Evolutionary conservation across 2,113 vertebrate species (phyloP).

Genomic region (Cheilinus undulatus): DNA sequence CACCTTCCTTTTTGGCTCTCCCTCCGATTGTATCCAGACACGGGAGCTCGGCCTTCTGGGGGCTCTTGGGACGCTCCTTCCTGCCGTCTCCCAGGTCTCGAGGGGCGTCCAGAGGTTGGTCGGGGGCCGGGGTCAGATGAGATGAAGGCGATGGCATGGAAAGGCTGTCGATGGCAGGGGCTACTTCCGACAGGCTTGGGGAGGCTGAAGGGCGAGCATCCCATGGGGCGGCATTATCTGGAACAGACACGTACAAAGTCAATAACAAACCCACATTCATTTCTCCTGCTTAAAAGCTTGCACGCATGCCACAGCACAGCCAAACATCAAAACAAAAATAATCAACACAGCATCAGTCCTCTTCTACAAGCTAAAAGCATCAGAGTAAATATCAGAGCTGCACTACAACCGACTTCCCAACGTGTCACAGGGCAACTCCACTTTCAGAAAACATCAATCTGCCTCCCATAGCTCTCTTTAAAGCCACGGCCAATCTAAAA

Average conservation of each 20-base stretch:
- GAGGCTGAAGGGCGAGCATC: constrained; percentile 93
- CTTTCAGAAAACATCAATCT: constrained; percentile 64
- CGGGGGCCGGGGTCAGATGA: constrained; percentile 90
- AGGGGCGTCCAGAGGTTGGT: constrained; percentile 89
- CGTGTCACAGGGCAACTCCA: constrained; percentile 33
- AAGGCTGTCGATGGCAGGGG: constrained; percentile 88
- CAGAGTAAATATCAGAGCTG: constrained; percentile 40
- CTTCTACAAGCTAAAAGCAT: constrained; percentile 52
- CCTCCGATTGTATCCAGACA: constrained; percentile 82
- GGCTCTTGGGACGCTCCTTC: constrained; percentile 88
- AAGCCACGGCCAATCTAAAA: constrained; percentile 55
- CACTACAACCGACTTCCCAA: constrained; percentile 18
- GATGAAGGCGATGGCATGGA: constrained; percentile 93
- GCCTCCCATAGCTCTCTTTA: constrained; percentile 60
- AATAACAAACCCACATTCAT: constrained; percentile 6
- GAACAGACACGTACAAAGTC: constrained; percentile 50
- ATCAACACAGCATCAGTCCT: constrained; percentile 45
- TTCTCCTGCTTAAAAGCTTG: not conserved
- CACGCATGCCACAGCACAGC: constrained; percentile 52
- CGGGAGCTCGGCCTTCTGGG: constrained; percentile 86
- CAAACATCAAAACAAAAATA: constrained; percentile 38
- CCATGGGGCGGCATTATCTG: constrained; percentile 95
- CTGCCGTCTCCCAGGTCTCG: constrained; percentile 87
- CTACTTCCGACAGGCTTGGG: constrained; percentile 98
- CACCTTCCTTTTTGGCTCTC: constrained; percentile 85